Evolutionary conservation across 2,113 vertebrate genomes (phyloP).

Genomic region (Melanotaenia duboulayi): DNA sequence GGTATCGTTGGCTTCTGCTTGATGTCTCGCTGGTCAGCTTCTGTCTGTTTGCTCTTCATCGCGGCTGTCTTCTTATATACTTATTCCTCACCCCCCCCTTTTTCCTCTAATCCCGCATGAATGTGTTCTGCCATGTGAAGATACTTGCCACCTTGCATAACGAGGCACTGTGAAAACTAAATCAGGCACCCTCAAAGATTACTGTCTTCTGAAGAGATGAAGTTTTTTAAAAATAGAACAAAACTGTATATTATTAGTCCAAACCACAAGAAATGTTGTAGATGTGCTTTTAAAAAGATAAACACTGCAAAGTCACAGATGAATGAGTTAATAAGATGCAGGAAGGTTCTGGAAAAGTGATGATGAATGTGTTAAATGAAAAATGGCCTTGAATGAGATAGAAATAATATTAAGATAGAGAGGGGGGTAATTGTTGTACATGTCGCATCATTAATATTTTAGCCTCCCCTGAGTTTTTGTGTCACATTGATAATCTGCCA

Average conservation of each 20-base stretch:
- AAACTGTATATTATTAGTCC: no score
- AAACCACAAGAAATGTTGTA: no score
- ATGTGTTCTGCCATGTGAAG: conserved; percentile 11
- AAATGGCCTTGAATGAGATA: neutral
- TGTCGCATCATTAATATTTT: neutral
- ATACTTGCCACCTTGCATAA: conserved; percentile 41
- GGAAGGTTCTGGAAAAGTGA: neutral
- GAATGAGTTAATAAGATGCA: neutral
- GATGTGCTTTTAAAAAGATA: no score
- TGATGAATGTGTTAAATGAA: neutral
- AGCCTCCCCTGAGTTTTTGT: neutral
- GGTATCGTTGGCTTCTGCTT: neutral
- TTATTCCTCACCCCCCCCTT: neutral
- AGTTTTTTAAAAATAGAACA: neutral
- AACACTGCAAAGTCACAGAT: neutral
- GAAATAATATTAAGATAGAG: neutral
- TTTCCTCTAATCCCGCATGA: conserved; percentile 29
- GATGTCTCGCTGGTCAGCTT: conserved; percentile 20
- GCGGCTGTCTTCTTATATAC: conserved; percentile 50
- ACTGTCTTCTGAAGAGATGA: no score
- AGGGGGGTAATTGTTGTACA: neutral
- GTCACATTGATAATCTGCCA: neutral
- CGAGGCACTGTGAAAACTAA: neutral
- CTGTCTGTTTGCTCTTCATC: neutral
- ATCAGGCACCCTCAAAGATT: neutral